Percentiles rank a stretch among this genome's conserved stretches.
Conservation (phyloP, 2,113 vertebrate species). For the Triplophysa siluroides region DNA sequence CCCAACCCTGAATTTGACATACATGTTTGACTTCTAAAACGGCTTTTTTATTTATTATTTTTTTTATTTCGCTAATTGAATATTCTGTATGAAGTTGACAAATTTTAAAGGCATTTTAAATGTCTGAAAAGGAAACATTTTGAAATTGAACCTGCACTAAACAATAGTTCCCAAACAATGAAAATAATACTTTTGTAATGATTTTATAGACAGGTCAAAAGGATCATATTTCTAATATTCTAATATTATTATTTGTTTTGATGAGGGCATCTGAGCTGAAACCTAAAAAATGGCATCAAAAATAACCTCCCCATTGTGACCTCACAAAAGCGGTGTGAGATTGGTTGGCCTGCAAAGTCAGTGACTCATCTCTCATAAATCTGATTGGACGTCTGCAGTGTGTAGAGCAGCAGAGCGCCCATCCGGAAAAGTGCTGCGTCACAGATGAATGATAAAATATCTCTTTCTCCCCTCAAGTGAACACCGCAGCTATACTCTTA, state of each 20-base stretch:
- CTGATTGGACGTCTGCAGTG: slow-evolving; percentile 18
- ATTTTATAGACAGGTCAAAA: no score
- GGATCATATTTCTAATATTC: no score
- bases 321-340: not conserved
- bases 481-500: slow-evolving; percentile 6
- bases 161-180: no score
- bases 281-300: not conserved
- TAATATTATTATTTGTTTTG: no score
- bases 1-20: not conserved
- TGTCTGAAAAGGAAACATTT: not conserved
- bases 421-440: slow-evolving; percentile 12
- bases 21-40: not conserved
- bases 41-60: no score
- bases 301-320: slow-evolving; percentile 16
- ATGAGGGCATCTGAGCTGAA: no score
- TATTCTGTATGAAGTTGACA: no score
- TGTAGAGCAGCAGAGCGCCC: slow-evolving; percentile 7
- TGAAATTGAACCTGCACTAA: not conserved
- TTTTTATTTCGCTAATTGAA: no score
- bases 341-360: slow-evolving; percentile 2
- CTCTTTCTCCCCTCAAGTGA: not conserved
- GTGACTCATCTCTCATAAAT: slow-evolving; percentile 45
- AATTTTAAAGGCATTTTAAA: no score
- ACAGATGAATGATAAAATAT: slow-evolving; percentile 32
- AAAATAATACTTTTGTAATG: no score